Conservation (phyloP, 2,888 invertebrate genomes). For the Polyommatus icarus region DNA sequence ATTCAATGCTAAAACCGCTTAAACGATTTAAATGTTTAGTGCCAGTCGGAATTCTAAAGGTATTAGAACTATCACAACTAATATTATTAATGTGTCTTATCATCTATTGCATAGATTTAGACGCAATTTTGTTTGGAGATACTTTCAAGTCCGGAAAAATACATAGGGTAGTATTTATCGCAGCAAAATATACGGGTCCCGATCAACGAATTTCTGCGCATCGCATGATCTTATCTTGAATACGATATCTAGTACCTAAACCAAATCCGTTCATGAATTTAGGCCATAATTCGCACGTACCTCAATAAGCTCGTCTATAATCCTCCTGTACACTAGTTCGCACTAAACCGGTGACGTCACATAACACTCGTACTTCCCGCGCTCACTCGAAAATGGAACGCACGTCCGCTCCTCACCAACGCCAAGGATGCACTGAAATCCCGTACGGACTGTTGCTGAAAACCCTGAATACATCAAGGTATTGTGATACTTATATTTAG, state of each 20-base stretch:
- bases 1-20: not conserved
- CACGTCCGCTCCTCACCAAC: not conserved
- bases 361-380: slow-evolving; percentile 21
- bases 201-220: no score
- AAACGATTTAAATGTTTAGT: not conserved
- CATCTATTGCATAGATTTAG: no score
- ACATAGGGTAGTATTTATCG: no score
- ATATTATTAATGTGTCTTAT: no score
- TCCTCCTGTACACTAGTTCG: not conserved
- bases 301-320: not conserved
- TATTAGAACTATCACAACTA: no score
- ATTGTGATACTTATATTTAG: not conserved
- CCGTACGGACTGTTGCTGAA: not conserved
- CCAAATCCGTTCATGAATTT: not conserved
- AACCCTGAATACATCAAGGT: not conserved
- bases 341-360: not conserved
- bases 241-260: no score
- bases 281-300: not conserved
- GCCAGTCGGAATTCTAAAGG: not conserved
- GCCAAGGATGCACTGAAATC: slow-evolving; percentile 25
- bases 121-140: no score
- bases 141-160: no score
- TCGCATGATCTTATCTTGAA: no score
- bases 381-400: no score
- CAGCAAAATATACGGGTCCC: no score